A percentile compares a stretch with the other conserved stretches of the same genome.
Conservation (phyloP, 2,113 vertebrate species). For the Talpa occidentalis region DNA sequence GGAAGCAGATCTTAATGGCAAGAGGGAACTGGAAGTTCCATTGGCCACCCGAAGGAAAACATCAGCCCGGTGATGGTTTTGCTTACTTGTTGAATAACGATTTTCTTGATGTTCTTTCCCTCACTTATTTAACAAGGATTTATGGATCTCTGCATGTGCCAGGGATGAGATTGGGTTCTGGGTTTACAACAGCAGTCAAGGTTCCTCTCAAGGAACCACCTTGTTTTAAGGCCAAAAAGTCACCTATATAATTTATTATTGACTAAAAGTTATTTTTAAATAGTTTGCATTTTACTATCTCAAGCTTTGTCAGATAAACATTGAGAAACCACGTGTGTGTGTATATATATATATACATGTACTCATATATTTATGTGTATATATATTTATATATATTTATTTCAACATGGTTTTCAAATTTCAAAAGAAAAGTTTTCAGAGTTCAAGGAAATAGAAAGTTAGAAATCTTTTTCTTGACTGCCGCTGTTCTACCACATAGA, state of each 20-base stretch:
- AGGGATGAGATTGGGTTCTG: background rate
- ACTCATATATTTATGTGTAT: background rate
- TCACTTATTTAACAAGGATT: background rate
- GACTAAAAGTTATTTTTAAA: background rate
- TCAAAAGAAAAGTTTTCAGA: conserved; percentile 68
- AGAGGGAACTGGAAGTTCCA: background rate
- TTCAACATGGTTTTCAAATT: background rate
- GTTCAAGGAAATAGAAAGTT: conserved; percentile 59
- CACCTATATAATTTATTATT: background rate
- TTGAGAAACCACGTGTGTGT: background rate
- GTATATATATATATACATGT: too few species aligned
- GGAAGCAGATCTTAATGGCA: background rate
- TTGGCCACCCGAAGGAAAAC: background rate
- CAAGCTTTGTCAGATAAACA: background rate
- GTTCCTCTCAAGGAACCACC: background rate
- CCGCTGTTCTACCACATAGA: conserved; percentile 64
- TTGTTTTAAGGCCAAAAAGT: background rate
- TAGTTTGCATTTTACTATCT: background rate
- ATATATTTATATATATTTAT: too few species aligned
- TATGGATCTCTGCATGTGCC: background rate
- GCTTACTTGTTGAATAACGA: background rate
- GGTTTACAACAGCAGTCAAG: background rate
- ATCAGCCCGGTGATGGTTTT: background rate
- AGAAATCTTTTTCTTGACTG: conserved; percentile 58
- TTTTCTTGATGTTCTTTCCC: background rate